Conservation (phyloP, 1,140 invertebrate genomes). For the Zelostemma sp. region DNA sequence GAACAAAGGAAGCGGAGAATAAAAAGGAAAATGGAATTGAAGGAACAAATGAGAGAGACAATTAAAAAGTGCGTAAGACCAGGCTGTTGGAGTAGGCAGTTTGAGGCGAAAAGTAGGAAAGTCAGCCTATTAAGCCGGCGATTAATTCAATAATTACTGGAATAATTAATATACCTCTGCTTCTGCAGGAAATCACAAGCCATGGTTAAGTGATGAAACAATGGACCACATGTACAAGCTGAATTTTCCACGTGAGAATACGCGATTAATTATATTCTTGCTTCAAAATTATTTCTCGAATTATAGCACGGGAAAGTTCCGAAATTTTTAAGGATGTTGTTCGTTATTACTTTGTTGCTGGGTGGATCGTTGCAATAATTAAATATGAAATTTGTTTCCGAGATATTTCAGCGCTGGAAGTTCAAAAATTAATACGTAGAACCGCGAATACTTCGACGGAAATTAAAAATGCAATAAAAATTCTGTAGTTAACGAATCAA, state of each 20-base stretch:
- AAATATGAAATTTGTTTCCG: too few species aligned
- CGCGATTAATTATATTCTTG: constrained; percentile 1
- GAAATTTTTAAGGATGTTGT: too few species aligned
- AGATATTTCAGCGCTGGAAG: too few species aligned
- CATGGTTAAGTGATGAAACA: not conserved
- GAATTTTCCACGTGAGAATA: constrained; percentile 4
- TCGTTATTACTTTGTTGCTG: too few species aligned
- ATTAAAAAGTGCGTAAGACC: not conserved
- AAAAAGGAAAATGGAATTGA: too few species aligned
- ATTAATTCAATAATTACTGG: constrained; percentile 57
- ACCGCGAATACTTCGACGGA: too few species aligned
- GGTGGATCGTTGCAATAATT: too few species aligned
- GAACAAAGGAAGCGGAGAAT: constrained; percentile 7
- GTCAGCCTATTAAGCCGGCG: constrained; percentile 45
- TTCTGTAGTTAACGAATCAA: too few species aligned
- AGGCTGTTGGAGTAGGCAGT: constrained; percentile 3
- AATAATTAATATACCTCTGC: constrained; percentile 52
- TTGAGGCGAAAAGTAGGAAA: constrained; percentile 1
- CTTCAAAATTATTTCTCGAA: not conserved
- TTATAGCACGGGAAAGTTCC: too few species aligned
- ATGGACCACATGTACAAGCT: not conserved
- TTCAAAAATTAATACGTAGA: too few species aligned
- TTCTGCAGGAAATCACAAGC: not conserved
- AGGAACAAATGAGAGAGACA: not conserved
- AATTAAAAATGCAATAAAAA: too few species aligned